Base-by-base conservation (phyloP, 2,797 vertebrate species). In the Sylvia borin region DNA sequence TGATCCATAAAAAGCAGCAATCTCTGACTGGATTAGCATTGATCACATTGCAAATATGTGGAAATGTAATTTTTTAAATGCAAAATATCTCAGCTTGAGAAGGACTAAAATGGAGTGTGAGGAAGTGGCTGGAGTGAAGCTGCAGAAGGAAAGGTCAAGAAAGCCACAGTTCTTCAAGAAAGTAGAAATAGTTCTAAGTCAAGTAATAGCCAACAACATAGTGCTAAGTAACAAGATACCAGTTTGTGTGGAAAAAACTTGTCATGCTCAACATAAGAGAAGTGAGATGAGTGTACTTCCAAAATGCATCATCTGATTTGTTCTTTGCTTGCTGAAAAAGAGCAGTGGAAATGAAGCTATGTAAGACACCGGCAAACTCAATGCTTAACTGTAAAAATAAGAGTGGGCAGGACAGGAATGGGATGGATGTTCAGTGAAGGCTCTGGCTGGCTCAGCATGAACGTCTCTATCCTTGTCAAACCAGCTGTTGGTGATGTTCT, bases 41-140 rank as follows among this genome's bases (percentile, higher is more conserved):
- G 48, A 62, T 74, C 42, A 9, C 10, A 2, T 54, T 65, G 60
- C 38, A 85, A 68, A 25, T 65, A n/a, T 2, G 16, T 86, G 50
- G 38, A 51, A 65, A 47, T 32, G 5, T 11, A 21, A 25, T 65
- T 45, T 31, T 81, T 73, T 36, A 79, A 73, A 71, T 40, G 36
- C 27, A 76, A 78, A 85, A 13, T 83, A 10, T 62, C 31, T 20
- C 27, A 40, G 7, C 29, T 79, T 94, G 64, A 42, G 47, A 60
- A 79, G 26, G 25, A 43, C 26, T 70, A 38, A 70, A 50, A 0
- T 2, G 16, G 3, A 6, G 1, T 4, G 7, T 12, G 9, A 5
- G 15, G 5, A 34, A 27, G 34, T 53, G 21, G 2, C 45, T 58
- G 47, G 32, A 85, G 20, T 31, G 27, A 76, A 58, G n/a, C 15